phyloP scores from a whole-genome alignment of 2,113 vertebrate species.

The Gnathochromis pfefferi region DNA sequence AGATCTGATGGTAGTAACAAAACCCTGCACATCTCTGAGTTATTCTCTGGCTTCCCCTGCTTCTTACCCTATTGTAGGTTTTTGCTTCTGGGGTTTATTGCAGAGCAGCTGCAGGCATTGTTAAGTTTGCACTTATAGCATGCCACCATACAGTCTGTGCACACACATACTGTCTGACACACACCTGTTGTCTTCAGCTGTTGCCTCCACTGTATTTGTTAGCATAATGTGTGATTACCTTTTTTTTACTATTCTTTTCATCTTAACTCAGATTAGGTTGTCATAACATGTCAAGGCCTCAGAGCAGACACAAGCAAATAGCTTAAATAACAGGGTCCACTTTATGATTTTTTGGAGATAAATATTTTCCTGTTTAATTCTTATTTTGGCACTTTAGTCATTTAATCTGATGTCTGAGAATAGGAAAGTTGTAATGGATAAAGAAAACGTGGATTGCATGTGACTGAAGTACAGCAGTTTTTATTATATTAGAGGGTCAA shows the following conservation, averaged over 20 bases:
- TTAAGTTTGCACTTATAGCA: background rate
- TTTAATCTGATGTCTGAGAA: background rate
- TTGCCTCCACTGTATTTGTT: background rate
- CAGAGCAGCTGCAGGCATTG: background rate
- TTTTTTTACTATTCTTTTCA: accelerated
- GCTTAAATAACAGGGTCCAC: background rate
- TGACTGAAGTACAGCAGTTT: background rate
- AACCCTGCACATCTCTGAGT: background rate
- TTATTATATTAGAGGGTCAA: background rate
- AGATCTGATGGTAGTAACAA: background rate
- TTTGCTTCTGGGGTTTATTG: background rate
- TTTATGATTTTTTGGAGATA: background rate
- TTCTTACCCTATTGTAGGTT: background rate
- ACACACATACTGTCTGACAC: background rate
- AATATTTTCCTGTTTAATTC: background rate
- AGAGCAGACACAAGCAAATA: background rate
- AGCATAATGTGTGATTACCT: background rate
- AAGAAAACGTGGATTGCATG: background rate
- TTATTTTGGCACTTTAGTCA: background rate
- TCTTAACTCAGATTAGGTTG: background rate
- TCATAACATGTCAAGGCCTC: background rate
- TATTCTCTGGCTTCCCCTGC: background rate
- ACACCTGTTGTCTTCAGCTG: background rate
- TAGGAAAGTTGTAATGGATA: background rate
- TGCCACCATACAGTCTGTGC: background rate